Percentiles rank a stretch among this genome's conserved stretches.
Conservation (phyloP, 2,888 invertebrate genomes). For the Macaria liturata region DNA sequence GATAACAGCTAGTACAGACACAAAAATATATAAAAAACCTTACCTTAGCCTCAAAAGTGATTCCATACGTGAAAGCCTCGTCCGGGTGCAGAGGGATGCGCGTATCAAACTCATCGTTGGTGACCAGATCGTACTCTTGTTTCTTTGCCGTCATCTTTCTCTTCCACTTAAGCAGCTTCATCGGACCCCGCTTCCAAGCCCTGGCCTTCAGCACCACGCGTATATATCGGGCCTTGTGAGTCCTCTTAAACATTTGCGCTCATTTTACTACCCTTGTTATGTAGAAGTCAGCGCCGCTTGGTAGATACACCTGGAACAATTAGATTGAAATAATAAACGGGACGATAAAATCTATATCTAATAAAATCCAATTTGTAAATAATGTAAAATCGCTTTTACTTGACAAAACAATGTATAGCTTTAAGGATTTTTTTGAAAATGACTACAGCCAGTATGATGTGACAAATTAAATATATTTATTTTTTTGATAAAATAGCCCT, state of each 20-base stretch:
- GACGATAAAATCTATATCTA: too few species aligned
- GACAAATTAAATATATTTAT: too few species aligned
- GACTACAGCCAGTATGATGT: too few species aligned
- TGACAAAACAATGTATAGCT: too few species aligned
- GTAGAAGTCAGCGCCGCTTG: constrained; percentile 23
- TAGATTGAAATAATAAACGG: not conserved
- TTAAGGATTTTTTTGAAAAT: too few species aligned
- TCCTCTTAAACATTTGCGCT: constrained; percentile 69
- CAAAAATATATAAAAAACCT: constrained; percentile 35
- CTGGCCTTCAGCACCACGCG: constrained; percentile 64
- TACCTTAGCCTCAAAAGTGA: constrained; percentile 99
- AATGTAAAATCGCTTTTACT: too few species aligned
- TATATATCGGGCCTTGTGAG: constrained; percentile 64
- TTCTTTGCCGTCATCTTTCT: constrained; percentile 93
- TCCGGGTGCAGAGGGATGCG: constrained; percentile 98
- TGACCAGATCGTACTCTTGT: constrained; percentile 93
- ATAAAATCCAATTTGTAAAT: too few species aligned
- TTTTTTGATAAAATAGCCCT: too few species aligned
- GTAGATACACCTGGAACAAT: constrained; percentile 15
- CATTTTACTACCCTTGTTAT: constrained; percentile 36
- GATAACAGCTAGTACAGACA: not conserved
- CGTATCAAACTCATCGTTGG: constrained; percentile 97
- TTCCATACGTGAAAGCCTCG: constrained; percentile 98
- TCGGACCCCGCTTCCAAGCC: constrained; percentile 67
- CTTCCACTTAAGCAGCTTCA: constrained; percentile 75